phyloP scores from a whole-genome alignment of 2,113 vertebrate species.

The Lagopus leucura region DNA sequence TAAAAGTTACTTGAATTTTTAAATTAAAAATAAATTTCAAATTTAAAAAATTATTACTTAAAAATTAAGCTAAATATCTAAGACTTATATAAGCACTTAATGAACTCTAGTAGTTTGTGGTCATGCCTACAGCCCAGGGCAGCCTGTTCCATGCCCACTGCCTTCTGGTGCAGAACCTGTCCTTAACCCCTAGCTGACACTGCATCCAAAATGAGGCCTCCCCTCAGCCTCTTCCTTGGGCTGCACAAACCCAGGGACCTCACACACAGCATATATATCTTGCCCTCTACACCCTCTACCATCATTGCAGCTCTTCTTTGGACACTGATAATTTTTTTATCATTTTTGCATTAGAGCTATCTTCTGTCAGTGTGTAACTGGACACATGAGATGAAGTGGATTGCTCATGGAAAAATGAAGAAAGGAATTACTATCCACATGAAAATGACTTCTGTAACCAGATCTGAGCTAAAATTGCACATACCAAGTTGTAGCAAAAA shows the following conservation, averaged over 20 bases:
- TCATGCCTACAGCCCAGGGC: neutral
- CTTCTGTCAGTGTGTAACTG: neutral
- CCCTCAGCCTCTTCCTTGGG: neutral
- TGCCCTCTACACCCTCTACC: neutral
- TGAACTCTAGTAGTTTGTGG: neutral
- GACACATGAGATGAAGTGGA: neutral
- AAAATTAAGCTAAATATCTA: neutral
- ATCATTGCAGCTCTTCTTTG: neutral
- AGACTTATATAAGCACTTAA: neutral
- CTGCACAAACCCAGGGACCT: neutral
- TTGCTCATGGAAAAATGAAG: neutral
- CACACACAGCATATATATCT: neutral
- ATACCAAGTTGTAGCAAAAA: neutral
- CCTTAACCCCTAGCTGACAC: neutral
- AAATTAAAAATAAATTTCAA: too few relatives aligned
- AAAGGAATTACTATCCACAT: neutral
- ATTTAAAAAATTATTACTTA: neutral
- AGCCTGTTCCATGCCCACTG: neutral
- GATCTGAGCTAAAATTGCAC: neutral
- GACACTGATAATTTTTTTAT: neutral
- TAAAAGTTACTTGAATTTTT: too few relatives aligned
- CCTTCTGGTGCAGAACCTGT: neutral
- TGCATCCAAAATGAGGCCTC: neutral
- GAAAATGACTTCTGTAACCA: neutral
- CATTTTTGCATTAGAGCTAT: neutral